Conservation (phyloP, 2,888 invertebrate genomes). For the Oxytorus armatus region DNA sequence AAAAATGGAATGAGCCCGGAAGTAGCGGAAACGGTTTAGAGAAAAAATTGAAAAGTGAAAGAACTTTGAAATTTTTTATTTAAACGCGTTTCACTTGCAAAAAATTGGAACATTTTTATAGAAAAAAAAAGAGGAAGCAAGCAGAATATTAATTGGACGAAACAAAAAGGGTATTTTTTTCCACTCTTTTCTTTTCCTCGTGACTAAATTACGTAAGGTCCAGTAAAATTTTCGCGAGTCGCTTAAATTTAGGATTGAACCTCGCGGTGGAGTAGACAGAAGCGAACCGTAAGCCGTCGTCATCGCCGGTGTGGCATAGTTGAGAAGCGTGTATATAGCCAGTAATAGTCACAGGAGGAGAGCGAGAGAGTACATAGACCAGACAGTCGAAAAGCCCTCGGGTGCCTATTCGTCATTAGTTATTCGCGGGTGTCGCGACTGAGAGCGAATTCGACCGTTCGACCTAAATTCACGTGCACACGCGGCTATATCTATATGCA, state of each 20-base stretch:
- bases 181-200: conserved; percentile 2
- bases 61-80: too few relatives aligned
- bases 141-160: background rate
- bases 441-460: conserved; percentile 63
- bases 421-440: conserved; percentile 70
- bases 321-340: conserved; percentile 3
- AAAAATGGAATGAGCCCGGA: conserved; percentile 29
- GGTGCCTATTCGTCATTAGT: conserved; percentile 68
- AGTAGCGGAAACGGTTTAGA: too few relatives aligned
- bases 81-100: too few relatives aligned
- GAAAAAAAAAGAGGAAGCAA: too few relatives aligned
- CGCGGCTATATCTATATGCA: conserved; percentile 15
- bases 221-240: conserved; percentile 75
- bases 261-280: conserved; percentile 63
- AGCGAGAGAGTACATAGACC: conserved; percentile 35
- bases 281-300: conserved; percentile 33
- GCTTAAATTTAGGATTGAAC: conserved; percentile 77
- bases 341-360: conserved; percentile 16
- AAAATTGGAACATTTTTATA: too few relatives aligned
- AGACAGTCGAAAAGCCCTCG: conserved; percentile 53
- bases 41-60: too few relatives aligned
- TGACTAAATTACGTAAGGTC: conserved; percentile 78
- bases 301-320: conserved; percentile 15
- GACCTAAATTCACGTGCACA: conserved; percentile 61
- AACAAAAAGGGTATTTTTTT: background rate